A percentile compares a stretch with the other conserved stretches of the same genome.
phyloP scores from a whole-genome alignment of 2,888 invertebrate species.

The Drosophila hamatofila region DNA sequence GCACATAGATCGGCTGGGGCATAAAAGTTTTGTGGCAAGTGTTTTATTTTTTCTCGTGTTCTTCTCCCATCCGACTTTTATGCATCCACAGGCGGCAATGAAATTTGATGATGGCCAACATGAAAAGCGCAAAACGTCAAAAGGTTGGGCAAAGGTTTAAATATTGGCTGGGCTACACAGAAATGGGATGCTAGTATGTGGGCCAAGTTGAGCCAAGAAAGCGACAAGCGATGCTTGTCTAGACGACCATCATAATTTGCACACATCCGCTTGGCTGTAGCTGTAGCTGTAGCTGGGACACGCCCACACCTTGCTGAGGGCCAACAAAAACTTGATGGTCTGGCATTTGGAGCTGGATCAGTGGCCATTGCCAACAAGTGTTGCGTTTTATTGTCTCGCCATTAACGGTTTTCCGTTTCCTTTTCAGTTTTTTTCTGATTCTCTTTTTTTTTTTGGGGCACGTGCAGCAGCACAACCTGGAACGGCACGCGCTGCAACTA shows the following conservation, averaged over 20 bases:
- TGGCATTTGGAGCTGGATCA: slow-evolving; percentile 35
- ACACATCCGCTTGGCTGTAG: slow-evolving; percentile 36
- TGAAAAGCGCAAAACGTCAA: slow-evolving; percentile 34
- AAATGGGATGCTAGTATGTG: not conserved
- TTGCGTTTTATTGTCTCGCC: slow-evolving; percentile 72
- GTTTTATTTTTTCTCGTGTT: slow-evolving; percentile 7
- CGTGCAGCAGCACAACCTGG: slow-evolving; percentile 50
- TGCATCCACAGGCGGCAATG: slow-evolving; percentile 56
- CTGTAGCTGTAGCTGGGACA: not conserved
- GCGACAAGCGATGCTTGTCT: slow-evolving; percentile 32
- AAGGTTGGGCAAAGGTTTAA: slow-evolving; percentile 40
- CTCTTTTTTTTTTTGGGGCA: slow-evolving; percentile 30
- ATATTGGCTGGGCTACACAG: slow-evolving; percentile 9
- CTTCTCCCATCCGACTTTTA: slow-evolving; percentile 32
- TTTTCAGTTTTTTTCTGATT: not conserved
- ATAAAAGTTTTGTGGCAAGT: slow-evolving; percentile 36
- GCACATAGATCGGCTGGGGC: slow-evolving; percentile 26
- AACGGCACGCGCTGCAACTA: slow-evolving; percentile 55
- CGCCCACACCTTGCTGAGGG: slow-evolving; percentile 20
- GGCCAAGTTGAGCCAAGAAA: not conserved
- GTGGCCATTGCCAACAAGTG: slow-evolving; percentile 71
- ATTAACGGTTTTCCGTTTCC: slow-evolving; percentile 60
- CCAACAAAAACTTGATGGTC: slow-evolving; percentile 24
- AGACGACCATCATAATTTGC: slow-evolving; percentile 65
- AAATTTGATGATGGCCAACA: slow-evolving; percentile 51